Evolutionary conservation across 2,888 invertebrate genomes (phyloP), one percentile per base, ranked within the genome.

Genomic region (Pterostichus niger): DNA sequence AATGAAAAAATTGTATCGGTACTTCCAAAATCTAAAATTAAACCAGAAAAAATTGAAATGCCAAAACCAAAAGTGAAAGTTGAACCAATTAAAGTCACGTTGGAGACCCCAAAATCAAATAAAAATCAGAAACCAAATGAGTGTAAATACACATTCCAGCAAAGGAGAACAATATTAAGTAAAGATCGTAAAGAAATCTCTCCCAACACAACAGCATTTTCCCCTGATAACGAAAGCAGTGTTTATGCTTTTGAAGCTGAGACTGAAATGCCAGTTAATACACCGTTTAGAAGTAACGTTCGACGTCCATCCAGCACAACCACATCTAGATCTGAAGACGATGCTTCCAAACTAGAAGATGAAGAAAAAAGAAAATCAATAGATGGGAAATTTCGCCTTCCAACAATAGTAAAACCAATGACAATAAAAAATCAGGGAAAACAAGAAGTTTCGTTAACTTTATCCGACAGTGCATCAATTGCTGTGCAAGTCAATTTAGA

Each of bases 161-260:
- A 91, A 85, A 88, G 92, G 9, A 91, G 92, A 85, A 89, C 92
- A 35, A 93, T 93, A 81, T 91, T 93, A 78, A 92, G 93, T 64
- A 93, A 92, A 85, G 90, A 92, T 84, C 90, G 91, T 71, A 90
- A 89, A 81, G 88, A 87, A 35, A 84, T 88, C 4, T 87, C 89
- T 31, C 91, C 91, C 0, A 92, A 90, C 86, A 89, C 91, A 3
- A 92, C 90, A 86, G 94, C 94, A 0, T 94, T 94, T 88, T 94
- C 93, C 0, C 93, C 93, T 0, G 93, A 93, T 85, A 94, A 94
- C 86, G 94, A 94, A 87, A 93, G 93, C 84, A 94, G 94, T 83
- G 93, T 94, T 13, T 94, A 95, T 86, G 94, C 94, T 1, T 95
- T 95, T 87, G 94, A 94, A 85, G 93, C 93, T 84, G 94, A 94